Percentiles rank a stretch among this genome's conserved stretches.
Conservation (phyloP, 1,140 invertebrate genomes). For the Berghia stephanieae region DNA sequence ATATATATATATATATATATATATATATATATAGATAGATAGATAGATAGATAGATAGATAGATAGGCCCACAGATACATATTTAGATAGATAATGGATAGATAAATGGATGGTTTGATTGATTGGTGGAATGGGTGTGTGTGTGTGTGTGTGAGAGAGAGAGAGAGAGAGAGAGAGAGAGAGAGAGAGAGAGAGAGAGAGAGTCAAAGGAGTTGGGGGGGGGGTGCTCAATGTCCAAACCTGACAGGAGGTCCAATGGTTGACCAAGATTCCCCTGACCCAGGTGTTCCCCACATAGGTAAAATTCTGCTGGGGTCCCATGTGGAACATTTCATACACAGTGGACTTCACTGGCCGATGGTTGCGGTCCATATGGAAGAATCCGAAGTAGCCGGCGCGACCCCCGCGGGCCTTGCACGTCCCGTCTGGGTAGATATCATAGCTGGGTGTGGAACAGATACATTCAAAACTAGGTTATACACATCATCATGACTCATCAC, state of each 20-base stretch:
- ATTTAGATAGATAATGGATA: too few relatives aligned
- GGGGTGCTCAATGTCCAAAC: neutral
- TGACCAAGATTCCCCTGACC: constrained; percentile 22
- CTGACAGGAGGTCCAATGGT: constrained; percentile 30
- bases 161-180: constrained; percentile 19
- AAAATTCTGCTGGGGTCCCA: neutral
- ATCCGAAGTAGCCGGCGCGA: neutral
- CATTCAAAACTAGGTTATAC: too few relatives aligned
- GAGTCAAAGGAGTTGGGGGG: neutral
- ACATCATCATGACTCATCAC: too few relatives aligned
- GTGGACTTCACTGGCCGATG: neutral
- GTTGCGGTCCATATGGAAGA: neutral
- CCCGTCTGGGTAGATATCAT: constrained; percentile 18
- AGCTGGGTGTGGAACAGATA: neutral
- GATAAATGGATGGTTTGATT: neutral
- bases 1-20: too few relatives aligned
- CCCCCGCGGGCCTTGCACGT: neutral
- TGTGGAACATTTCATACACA: constrained; percentile 16
- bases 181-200: constrained; percentile 16
- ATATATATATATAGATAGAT: too few relatives aligned
- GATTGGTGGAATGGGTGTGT: neutral
- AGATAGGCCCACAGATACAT: too few relatives aligned
- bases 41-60: too few relatives aligned
- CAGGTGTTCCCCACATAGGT: constrained; percentile 19
- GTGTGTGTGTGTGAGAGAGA: neutral